These are phyloP conservation scores for Lithophane socia DNA, from an alignment of 2,888 invertebrate genomes.

Conservation along the genomic window DNA sequence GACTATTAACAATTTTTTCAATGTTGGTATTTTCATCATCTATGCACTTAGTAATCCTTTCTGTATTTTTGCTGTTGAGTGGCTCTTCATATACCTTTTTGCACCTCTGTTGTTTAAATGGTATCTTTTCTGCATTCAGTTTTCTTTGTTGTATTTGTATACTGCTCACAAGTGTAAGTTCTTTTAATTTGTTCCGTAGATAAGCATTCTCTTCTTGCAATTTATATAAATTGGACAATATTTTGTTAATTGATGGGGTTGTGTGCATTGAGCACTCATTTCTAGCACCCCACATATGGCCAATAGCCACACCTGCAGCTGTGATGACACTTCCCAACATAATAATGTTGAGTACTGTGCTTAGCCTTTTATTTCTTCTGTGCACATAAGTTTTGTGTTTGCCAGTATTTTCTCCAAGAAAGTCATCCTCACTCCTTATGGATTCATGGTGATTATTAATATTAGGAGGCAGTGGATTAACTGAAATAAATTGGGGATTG, in stretches of 20 bases:
- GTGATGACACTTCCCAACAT: constrained; percentile 88
- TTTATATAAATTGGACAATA: constrained; percentile 87
- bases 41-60: constrained; percentile 82
- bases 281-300: constrained; percentile 88
- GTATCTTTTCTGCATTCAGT: constrained; percentile 69
- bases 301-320: constrained; percentile 87
- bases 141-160: constrained; percentile 76
- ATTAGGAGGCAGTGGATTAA: constrained; percentile 68
- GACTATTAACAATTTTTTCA: constrained; percentile 68
- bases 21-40: constrained; percentile 71
- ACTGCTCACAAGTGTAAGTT: constrained; percentile 77
- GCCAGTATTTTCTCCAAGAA: constrained; percentile 77
- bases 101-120: constrained; percentile 80
- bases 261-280: constrained; percentile 83
- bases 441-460: constrained; percentile 72
- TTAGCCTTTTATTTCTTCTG: constrained; percentile 85
- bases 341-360: constrained; percentile 86
- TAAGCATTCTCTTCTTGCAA: constrained; percentile 88
- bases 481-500: constrained; percentile 70
- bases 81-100: constrained; percentile 86
- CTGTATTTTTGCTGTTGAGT: constrained; percentile 77
- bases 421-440: constrained; percentile 77
- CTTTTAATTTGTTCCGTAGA: constrained; percentile 84
- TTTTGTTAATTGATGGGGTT: constrained; percentile 85
- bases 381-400: constrained; percentile 88